Conservation (phyloP, 2,888 invertebrate genomes). For the Cataglyphis altisquamis region DNA sequence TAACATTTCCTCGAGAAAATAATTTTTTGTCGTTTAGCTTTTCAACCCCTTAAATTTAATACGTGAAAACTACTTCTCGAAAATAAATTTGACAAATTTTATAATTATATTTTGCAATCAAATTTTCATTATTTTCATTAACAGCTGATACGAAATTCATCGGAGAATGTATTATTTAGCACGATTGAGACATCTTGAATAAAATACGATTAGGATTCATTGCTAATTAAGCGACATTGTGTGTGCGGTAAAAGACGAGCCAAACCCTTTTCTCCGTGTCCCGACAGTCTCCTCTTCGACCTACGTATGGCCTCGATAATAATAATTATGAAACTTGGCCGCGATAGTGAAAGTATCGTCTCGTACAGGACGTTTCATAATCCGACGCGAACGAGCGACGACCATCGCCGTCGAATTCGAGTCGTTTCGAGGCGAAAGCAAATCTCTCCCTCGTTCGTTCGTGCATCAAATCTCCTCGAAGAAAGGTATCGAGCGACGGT, state of each 20-base stretch:
- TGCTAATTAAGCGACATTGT: slow-evolving; percentile 18
- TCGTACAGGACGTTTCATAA: slow-evolving; percentile 82
- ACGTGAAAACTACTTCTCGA: neutral
- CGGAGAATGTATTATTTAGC: neutral
- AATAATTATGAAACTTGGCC: slow-evolving; percentile 86
- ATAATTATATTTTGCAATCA: neutral
- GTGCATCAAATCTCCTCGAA: slow-evolving; percentile 36
- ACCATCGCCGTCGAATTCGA: slow-evolving; percentile 22
- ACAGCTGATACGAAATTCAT: neutral
- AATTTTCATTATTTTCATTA: neutral
- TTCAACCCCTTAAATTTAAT: neutral
- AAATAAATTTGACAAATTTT: neutral
- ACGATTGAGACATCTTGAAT: neutral
- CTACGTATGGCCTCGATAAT: slow-evolving; percentile 85
- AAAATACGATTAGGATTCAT: slow-evolving; percentile 12
- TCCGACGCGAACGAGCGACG: slow-evolving; percentile 39
- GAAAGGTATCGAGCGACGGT: slow-evolving; percentile 32
- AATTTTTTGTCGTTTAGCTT: neutral
- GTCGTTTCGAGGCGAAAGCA: slow-evolving; percentile 43
- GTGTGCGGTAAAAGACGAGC: slow-evolving; percentile 59
- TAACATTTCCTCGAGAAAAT: neutral
- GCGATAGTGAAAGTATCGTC: slow-evolving; percentile 86
- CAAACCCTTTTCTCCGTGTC: slow-evolving; percentile 73
- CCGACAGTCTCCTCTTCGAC: slow-evolving; percentile 70
- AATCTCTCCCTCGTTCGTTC: slow-evolving; percentile 42